Conservation (phyloP, 2,888 invertebrate genomes). For the Alsophila aescularia region DNA sequence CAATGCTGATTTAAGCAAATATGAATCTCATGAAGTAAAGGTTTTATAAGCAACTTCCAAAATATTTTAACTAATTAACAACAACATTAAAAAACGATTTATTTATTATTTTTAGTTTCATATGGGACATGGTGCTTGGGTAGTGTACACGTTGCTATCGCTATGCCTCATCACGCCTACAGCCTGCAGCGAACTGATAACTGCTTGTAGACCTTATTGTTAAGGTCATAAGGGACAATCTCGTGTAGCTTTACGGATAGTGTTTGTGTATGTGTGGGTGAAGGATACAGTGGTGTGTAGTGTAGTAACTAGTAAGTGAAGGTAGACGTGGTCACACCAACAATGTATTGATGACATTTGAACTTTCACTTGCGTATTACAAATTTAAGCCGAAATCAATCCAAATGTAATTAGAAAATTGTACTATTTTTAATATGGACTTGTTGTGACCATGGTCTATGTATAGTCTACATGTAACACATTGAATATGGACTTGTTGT, state of each 20-base stretch:
- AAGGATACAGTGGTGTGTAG: constrained; percentile 24
- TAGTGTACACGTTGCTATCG: constrained; percentile 41
- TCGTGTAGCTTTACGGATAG: constrained; percentile 33
- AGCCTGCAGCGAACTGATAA: constrained; percentile 51
- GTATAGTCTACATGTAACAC: too few relatives aligned
- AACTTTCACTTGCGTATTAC: too few relatives aligned
- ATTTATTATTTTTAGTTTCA: constrained; percentile 33
- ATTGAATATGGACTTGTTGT: too few relatives aligned
- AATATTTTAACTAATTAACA: too few relatives aligned
- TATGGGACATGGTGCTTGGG: constrained; percentile 54
- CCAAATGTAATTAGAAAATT: too few relatives aligned
- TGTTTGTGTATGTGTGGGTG: constrained; percentile 15
- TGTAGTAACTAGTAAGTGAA: constrained; percentile 25
- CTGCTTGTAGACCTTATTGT: constrained; percentile 40
- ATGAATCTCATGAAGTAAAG: constrained; percentile 14
- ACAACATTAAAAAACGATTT: too few relatives aligned
- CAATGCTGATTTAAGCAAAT: too few relatives aligned
- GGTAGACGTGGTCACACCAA: background rate
- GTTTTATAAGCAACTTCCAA: too few relatives aligned
- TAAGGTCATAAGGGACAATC: constrained; percentile 40
- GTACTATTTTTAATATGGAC: too few relatives aligned
- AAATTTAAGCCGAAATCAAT: too few relatives aligned
- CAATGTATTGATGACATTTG: too few relatives aligned
- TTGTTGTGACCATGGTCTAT: too few relatives aligned
- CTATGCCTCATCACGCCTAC: constrained; percentile 32